phyloP scores from a whole-genome alignment of 2,797 vertebrate species.

The Enteromius radiatus region DNA sequence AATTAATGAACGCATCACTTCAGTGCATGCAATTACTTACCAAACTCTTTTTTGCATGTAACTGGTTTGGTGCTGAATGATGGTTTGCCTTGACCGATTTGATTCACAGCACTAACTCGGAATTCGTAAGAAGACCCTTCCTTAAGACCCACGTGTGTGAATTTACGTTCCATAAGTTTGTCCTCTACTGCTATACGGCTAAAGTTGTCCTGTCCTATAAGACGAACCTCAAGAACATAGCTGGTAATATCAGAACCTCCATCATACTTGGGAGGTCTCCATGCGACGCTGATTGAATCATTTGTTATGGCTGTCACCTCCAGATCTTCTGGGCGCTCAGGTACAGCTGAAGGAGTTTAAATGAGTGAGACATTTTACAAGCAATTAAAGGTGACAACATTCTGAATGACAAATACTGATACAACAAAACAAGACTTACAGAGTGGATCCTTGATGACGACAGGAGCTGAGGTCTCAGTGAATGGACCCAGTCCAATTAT shows the following conservation, averaged over 20 bases:
- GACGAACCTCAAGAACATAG: slow-evolving; percentile 91
- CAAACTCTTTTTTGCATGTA: slow-evolving; percentile 95
- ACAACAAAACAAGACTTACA: slow-evolving; percentile 77
- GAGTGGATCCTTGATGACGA: slow-evolving; percentile 92
- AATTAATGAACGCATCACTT: background rate
- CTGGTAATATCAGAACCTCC: slow-evolving; percentile 91
- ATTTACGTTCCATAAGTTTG: slow-evolving; percentile 90
- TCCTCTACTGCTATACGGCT: slow-evolving; percentile 83
- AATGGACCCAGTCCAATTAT: slow-evolving; percentile 98
- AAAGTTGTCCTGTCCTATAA: slow-evolving; percentile 91
- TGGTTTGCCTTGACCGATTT: slow-evolving; percentile 91
- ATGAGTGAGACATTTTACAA: background rate
- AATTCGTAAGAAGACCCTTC: slow-evolving; percentile 93
- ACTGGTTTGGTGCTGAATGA: slow-evolving; percentile 97
- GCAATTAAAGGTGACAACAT: background rate
- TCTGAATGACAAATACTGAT: background rate
- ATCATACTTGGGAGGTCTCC: slow-evolving; percentile 96
- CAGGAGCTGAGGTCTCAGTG: slow-evolving; percentile 84
- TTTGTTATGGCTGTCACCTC: slow-evolving; percentile 89
- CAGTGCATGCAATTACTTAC: slow-evolving; percentile 74
- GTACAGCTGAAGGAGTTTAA: slow-evolving; percentile 80
- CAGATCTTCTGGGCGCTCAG: slow-evolving; percentile 95
- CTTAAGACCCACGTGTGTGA: slow-evolving; percentile 88
- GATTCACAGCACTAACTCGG: slow-evolving; percentile 93
- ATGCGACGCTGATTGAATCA: slow-evolving; percentile 87